Percentiles rank a stretch among this genome's conserved stretches.
These are phyloP conservation scores for Sinocyclocheilus anshuiensis DNA, from an alignment of 2,113 vertebrate genomes.

Conservation along the genomic window DNA sequence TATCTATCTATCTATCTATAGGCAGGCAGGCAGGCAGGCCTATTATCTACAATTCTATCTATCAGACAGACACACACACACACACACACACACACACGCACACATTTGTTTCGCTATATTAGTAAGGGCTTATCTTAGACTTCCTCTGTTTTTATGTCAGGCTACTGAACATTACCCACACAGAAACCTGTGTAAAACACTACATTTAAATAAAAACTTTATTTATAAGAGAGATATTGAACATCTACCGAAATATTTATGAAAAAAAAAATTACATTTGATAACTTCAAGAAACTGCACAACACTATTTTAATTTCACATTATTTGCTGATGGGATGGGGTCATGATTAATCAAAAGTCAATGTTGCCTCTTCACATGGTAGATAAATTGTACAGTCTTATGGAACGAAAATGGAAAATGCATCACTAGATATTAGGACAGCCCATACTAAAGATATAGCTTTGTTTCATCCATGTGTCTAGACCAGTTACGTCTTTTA, in stretches of 20 bases:
- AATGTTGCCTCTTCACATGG: not conserved
- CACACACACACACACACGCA: no score
- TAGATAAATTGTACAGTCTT: not conserved
- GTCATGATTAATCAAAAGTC: not conserved
- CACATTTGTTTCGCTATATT: not conserved
- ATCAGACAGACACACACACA: no score
- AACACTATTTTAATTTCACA: not conserved
- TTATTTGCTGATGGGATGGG: not conserved
- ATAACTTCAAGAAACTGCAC: not conserved
- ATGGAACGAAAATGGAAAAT: not conserved
- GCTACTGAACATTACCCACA: not conserved
- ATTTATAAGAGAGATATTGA: no score
- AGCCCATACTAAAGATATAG: not conserved
- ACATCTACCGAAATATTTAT: no score
- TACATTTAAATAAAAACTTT: no score
- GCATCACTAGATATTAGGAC: not conserved
- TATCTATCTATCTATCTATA: not conserved
- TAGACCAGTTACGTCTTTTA: not conserved
- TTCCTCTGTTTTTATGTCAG: not conserved
- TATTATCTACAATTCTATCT: not conserved
- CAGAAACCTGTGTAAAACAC: not conserved
- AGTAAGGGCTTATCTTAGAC: not conserved
- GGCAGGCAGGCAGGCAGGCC: not conserved
- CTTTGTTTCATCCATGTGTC: not conserved
- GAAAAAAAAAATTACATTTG: not conserved